Evolutionary conservation across 2,797 vertebrate genomes (phyloP).

Genomic region (Notoglanidium macrostoma): DNA sequence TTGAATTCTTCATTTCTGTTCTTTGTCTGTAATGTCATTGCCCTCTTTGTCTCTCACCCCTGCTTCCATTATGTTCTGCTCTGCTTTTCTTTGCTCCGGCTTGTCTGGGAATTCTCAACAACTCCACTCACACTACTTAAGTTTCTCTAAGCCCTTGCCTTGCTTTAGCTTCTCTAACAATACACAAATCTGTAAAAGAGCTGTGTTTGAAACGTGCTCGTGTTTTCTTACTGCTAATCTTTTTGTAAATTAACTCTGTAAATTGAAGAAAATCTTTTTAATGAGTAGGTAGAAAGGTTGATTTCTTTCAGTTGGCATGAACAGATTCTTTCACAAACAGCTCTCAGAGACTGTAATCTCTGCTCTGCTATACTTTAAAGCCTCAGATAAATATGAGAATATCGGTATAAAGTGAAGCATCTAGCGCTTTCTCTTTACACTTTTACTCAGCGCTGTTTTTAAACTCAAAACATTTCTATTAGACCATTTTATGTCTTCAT

Average conservation of each 20-base stretch:
- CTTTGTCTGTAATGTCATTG: not conserved
- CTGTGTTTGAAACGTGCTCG: slow-evolving; percentile 24
- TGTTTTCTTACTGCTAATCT: slow-evolving; percentile 17
- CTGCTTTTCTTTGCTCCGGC: not conserved
- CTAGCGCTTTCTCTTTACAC: not conserved
- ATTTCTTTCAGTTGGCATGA: slow-evolving; percentile 19
- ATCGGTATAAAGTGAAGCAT: not conserved
- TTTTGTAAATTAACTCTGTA: slow-evolving; percentile 11
- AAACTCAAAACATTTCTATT: not conserved
- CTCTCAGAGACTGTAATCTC: slow-evolving; percentile 17
- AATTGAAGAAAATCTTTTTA: slow-evolving; percentile 15
- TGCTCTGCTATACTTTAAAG: not conserved
- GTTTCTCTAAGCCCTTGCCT: slow-evolving; percentile 9
- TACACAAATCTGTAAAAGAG: not conserved
- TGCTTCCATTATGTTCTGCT: not conserved
- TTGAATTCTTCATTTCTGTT: not conserved
- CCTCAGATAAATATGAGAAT: not conserved
- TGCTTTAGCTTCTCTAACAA: slow-evolving; percentile 32
- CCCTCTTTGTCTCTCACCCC: not conserved
- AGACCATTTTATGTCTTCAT: not conserved
- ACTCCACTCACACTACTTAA: not conserved
- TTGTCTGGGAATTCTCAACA: slow-evolving; percentile 32
- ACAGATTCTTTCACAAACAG: slow-evolving; percentile 10
- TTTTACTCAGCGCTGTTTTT: not conserved
- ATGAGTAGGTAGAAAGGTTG: not conserved